Conservation (phyloP, 2,797 vertebrate genomes). For the Rhincodon typus region DNA sequence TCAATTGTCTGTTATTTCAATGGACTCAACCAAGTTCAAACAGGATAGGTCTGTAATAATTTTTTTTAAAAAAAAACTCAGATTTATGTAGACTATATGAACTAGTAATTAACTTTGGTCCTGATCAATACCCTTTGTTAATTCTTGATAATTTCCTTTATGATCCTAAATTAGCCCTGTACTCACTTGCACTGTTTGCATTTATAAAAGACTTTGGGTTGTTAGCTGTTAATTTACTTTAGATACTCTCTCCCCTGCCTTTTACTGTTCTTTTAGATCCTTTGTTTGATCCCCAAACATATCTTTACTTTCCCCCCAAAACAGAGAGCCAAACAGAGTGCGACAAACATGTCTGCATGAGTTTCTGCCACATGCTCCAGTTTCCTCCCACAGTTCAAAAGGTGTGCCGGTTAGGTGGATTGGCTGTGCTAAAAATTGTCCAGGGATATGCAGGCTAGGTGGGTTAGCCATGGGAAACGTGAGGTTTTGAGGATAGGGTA, state of each 20-base stretch:
- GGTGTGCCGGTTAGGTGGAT: too few species aligned
- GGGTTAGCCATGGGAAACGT: too few species aligned
- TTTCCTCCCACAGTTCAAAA: too few species aligned
- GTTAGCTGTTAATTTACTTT: too few species aligned
- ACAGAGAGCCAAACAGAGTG: too few species aligned
- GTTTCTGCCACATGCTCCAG: too few species aligned
- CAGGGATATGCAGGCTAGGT: too few species aligned
- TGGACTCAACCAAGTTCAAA: background rate
- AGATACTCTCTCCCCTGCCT: too few species aligned
- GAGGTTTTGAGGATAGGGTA: too few species aligned
- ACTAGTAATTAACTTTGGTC: background rate
- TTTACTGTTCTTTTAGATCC: background rate
- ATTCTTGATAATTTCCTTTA: background rate
- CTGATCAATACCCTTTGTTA: background rate
- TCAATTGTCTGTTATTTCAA: background rate
- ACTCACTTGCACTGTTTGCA: background rate
- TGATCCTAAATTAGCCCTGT: background rate
- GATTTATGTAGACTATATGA: background rate
- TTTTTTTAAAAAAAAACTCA: too few species aligned
- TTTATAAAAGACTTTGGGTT: background rate
- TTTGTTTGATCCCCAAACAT: background rate
- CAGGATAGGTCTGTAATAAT: background rate
- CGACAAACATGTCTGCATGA: too few species aligned
- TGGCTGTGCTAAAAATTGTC: too few species aligned
- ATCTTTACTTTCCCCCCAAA: background rate